phyloP scores from a whole-genome alignment of 2,113 vertebrate genomes.

The Callipepla californica region DNA sequence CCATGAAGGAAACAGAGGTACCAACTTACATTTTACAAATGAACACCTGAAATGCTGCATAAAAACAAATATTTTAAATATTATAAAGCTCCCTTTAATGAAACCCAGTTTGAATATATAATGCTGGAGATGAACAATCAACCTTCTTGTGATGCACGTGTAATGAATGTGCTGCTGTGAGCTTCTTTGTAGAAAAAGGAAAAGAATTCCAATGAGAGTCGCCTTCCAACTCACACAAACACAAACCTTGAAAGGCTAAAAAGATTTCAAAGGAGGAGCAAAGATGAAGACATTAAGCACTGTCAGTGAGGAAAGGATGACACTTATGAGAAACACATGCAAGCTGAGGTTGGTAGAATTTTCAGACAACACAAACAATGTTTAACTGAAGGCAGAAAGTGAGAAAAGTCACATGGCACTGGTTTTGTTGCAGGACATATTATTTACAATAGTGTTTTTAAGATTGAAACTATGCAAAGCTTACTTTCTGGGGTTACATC shows the following conservation, averaged over 20 bases:
- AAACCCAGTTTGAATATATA: background rate
- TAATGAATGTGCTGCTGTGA: background rate
- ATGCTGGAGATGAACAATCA: background rate
- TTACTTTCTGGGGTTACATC: background rate
- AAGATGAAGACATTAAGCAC: background rate
- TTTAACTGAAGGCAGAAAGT: background rate
- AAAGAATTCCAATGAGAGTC: background rate
- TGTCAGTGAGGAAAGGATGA: background rate
- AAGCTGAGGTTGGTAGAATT: background rate
- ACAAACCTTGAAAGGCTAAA: background rate
- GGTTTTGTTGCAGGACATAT: background rate
- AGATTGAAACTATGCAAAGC: background rate
- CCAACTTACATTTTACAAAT: background rate
- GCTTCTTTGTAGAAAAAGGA: background rate
- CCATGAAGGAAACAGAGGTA: background rate
- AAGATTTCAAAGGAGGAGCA: background rate
- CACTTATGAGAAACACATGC: background rate
- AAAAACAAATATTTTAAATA: background rate
- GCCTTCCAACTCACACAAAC: background rate
- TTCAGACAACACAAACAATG: background rate
- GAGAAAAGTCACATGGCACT: background rate
- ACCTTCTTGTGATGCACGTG: background rate
- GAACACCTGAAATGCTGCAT: background rate
- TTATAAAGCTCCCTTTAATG: background rate
- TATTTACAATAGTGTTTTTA: background rate